Percentiles rank a stretch among this genome's conserved stretches.
Evolutionary conservation across 2,797 vertebrate genomes (phyloP).

Genomic region (Melanotaenia maccullochi): DNA sequence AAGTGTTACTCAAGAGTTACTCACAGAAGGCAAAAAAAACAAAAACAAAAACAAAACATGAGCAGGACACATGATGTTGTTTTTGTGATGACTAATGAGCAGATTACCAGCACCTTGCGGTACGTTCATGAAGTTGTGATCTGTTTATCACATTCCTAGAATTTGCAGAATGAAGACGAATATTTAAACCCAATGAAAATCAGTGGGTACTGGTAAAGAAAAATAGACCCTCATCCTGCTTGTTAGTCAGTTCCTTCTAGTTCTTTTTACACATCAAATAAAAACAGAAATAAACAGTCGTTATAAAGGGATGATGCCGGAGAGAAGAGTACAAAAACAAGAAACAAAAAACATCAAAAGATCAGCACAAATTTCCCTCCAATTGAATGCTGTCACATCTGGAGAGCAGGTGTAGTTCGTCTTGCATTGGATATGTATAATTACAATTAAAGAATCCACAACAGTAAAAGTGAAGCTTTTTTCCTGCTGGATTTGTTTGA

Average conservation of each 20-base stretch:
- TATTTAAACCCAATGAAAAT: slow-evolving; percentile 14
- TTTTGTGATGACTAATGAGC: slow-evolving; percentile 72
- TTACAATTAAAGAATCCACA: slow-evolving; percentile 62
- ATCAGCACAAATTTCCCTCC: slow-evolving; percentile 61
- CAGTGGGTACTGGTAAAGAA: not conserved
- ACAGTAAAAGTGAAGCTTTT: slow-evolving; percentile 48
- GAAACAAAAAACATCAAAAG: slow-evolving; percentile 41
- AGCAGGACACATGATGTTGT: slow-evolving; percentile 58
- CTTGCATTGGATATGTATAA: slow-evolving; percentile 62
- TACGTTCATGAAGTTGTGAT: slow-evolving; percentile 59
- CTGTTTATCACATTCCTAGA: slow-evolving; percentile 36
- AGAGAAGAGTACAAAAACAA: slow-evolving; percentile 42
- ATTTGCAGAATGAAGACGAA: slow-evolving; percentile 24
- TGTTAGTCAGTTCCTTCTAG: slow-evolving; percentile 18
- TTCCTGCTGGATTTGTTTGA: slow-evolving; percentile 48
- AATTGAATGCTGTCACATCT: slow-evolving; percentile 72
- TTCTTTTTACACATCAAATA: slow-evolving; percentile 11
- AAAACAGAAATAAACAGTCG: slow-evolving; percentile 4
- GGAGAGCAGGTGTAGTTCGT: slow-evolving; percentile 75
- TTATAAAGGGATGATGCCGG: slow-evolving; percentile 16
- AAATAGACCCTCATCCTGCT: slow-evolving; percentile 4
- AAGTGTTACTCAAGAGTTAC: slow-evolving; percentile 77
- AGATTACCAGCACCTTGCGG: slow-evolving; percentile 54
- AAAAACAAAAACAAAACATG: slow-evolving; percentile 6
- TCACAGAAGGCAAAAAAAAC: slow-evolving; percentile 51